phyloP scores from a whole-genome alignment of 2,888 invertebrate genomes.

The Cosmia trapezina region DNA sequence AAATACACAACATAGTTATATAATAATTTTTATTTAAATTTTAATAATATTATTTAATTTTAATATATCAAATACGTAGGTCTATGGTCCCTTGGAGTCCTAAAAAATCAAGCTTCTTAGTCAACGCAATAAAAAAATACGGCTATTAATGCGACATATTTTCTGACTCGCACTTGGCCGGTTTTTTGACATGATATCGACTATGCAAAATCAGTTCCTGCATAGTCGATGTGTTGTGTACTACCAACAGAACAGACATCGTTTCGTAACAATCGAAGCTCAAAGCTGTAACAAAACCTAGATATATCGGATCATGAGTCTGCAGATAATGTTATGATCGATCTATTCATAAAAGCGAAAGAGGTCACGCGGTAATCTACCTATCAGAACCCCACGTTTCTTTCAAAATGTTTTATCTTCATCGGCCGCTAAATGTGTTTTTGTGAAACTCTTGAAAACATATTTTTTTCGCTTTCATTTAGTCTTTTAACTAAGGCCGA shows the following conservation, averaged over 20 bases:
- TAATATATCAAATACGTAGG: no score
- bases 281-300: slow-evolving; percentile 31
- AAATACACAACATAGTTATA: no score
- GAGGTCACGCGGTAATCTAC: slow-evolving; percentile 42
- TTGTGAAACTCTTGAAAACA: slow-evolving; percentile 56
- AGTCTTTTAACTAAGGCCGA: slow-evolving; percentile 2
- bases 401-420: slow-evolving; percentile 58
- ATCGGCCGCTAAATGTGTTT: slow-evolving; percentile 58
- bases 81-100: no score
- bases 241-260: background rate
- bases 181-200: no score
- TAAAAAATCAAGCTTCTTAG: no score
- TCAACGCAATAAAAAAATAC: no score
- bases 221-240: background rate
- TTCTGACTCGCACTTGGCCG: no score
- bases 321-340: slow-evolving; percentile 46
- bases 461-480: slow-evolving; percentile 50
- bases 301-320: slow-evolving; percentile 31
- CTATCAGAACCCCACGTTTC: slow-evolving; percentile 31
- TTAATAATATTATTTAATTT: no score
- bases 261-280: slow-evolving; percentile 21
- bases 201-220: background rate
- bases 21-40: no score
- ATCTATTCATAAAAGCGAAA: slow-evolving; percentile 43
- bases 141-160: no score